Evolutionary conservation across 2,888 invertebrate species (phyloP), one percentile per base, ranked within the genome.

Genomic region (Drosophila pseudotakahashii): DNA sequence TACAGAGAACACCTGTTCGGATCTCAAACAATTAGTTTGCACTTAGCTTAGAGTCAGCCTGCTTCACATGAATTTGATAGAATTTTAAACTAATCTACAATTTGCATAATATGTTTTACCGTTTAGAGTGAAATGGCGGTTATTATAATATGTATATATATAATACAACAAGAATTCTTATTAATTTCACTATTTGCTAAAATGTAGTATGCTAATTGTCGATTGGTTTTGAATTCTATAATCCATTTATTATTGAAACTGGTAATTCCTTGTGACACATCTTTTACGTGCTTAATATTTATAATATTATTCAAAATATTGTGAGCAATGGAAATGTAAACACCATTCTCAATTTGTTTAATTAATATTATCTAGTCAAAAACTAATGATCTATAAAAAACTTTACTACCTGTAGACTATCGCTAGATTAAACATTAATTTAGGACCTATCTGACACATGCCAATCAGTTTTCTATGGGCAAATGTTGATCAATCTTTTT

Each of bases 1-100:
- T n/a, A 26, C 19, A 59, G 32, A 36, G 39, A 19, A 42, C 80
- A 85, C 51, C 72, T 80, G 82, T 26, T 69, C 41, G 48, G 37
- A 48, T 69, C 34, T 48, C 64, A 66, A 53, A 10, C 58, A 39
- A 61, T 67, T 53, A 34, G 23, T 45, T 62, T 39, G 36, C 30
- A 37, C 13, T 58, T 39, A 39, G 7, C 45, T 23, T 23, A n/a
- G 30, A 37, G 9, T 14, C 11, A 19, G n/a, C 13, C 30, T 10
- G 10, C 13, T 32, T 13, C 19, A 2, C 6, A 16, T 4, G 16
- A 16, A 10, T 41, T 10, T 41, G 11, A 10, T 10, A 10, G 34
- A 34, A 41, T 10, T 16, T 0, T 2, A 10, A 5, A 16, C 5
- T 5, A 16, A 41, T 16, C 10, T 4, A 5, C 4, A 11, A 34